Evolutionary conservation across 2,888 invertebrate genomes (phyloP).

Genomic region (Polietes domitor): DNA sequence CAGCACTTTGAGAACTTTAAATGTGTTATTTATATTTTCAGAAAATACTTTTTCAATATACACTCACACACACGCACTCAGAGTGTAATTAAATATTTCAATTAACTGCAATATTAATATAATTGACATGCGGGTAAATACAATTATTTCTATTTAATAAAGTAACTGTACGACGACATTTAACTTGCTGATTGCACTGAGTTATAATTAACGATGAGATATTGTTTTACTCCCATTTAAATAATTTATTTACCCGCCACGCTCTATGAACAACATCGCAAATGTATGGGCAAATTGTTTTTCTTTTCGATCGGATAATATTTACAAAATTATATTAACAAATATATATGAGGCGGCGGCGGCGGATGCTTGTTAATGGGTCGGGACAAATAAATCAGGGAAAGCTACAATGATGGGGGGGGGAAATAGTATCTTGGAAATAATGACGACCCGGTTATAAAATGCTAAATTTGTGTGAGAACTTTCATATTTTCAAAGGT

Average conservation of each 20-base stretch:
- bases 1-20: not conserved
- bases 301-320: constrained; percentile 3
- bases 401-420: too few species aligned
- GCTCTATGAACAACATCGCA: not conserved
- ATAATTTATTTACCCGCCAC: not conserved
- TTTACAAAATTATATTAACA: not conserved
- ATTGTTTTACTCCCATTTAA: not conserved
- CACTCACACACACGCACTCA: too few species aligned
- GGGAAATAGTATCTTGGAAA: too few species aligned
- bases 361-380: too few species aligned
- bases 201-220: not conserved
- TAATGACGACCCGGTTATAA: too few species aligned
- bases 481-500: too few species aligned
- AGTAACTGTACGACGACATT: not conserved
- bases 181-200: not conserved
- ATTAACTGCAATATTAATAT: not conserved
- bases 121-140: constrained; percentile 1
- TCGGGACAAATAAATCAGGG: too few species aligned
- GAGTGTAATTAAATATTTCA: not conserved
- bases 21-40: too few species aligned
- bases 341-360: not conserved
- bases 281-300: not conserved
- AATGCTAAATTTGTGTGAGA: too few species aligned
- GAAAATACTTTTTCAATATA: not conserved
- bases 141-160: not conserved